phyloP scores from a whole-genome alignment of 2,113 vertebrate genomes.

The Nothobranchius furzeri region DNA sequence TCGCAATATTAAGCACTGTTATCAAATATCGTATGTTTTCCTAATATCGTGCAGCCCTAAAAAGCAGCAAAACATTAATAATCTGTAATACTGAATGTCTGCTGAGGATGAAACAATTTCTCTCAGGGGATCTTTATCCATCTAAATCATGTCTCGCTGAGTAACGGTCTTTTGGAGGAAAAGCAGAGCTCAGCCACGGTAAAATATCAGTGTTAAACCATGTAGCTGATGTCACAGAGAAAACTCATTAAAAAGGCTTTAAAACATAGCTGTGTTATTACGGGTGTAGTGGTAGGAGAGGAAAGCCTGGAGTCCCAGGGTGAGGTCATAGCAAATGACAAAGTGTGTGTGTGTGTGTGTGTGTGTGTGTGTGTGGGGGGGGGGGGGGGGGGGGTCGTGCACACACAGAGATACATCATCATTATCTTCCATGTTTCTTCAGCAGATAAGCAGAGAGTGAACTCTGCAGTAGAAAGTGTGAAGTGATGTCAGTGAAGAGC shows the following conservation, averaged over 20 bases:
- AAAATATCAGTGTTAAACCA: constrained; percentile 29
- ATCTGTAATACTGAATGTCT: too few relatives aligned
- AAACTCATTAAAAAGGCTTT: constrained; percentile 63
- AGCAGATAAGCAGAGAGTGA: constrained; percentile 66
- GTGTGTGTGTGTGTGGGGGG: background rate
- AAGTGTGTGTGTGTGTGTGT: constrained; percentile 57
- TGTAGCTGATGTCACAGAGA: constrained; percentile 48
- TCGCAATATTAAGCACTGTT: too few relatives aligned
- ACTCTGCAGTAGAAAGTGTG: constrained; percentile 76
- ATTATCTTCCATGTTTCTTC: constrained; percentile 65
- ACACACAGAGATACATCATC: constrained; percentile 45
- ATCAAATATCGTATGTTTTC: too few relatives aligned
- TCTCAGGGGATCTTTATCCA: too few relatives aligned
- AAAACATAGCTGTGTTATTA: constrained; percentile 53
- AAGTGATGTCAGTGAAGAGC: constrained; percentile 78
- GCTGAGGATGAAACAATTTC: too few relatives aligned
- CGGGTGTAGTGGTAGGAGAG: constrained; percentile 52
- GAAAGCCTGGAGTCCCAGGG: constrained; percentile 45
- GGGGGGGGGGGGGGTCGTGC: constrained; percentile 20
- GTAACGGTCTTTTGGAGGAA: constrained; percentile 9
- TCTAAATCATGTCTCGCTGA: constrained; percentile 11
- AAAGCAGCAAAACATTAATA: too few relatives aligned
- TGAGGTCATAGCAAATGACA: constrained; percentile 67
- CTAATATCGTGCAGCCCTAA: too few relatives aligned
- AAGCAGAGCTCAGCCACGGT: constrained; percentile 27